Evolutionary conservation across 2,888 invertebrate species (phyloP).

Genomic region (Thecocarcelia acutangulata): DNA sequence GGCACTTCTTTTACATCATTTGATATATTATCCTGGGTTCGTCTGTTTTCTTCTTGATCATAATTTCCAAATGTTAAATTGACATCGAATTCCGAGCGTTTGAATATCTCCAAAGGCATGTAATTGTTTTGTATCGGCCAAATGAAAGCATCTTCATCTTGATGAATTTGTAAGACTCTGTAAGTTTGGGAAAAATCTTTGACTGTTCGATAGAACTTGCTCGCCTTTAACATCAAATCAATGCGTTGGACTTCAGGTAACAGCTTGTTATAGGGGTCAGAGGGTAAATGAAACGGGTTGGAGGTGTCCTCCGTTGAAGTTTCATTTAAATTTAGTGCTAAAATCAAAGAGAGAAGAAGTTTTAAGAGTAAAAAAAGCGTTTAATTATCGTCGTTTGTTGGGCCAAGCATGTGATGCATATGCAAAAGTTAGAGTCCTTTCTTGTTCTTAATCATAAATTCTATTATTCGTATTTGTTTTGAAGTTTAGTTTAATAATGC

Average conservation of each 20-base stretch:
- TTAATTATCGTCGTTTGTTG: too few relatives aligned
- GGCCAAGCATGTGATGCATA: too few relatives aligned
- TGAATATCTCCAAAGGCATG: constrained; percentile 74
- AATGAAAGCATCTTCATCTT: constrained; percentile 74
- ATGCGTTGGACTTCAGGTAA: constrained; percentile 77
- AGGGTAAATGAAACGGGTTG: constrained; percentile 44
- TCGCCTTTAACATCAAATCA: constrained; percentile 74
- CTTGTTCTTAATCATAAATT: not conserved
- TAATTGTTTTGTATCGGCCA: constrained; percentile 78
- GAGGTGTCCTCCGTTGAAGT: constrained; percentile 36
- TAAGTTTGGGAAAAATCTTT: constrained; percentile 72
- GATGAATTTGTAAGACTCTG: constrained; percentile 67
- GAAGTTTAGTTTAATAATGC: too few relatives aligned
- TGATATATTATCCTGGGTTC: constrained; percentile 4
- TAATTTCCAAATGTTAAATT: constrained; percentile 77
- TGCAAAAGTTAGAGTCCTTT: too few relatives aligned
- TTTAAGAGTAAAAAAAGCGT: too few relatives aligned
- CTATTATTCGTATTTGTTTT: too few relatives aligned
- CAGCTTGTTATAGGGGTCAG: constrained; percentile 68
- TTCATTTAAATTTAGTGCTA: not conserved
- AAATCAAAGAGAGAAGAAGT: not conserved
- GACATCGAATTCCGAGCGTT: constrained; percentile 76
- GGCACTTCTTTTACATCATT: not conserved
- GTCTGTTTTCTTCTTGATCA: constrained; percentile 68
- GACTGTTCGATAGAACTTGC: constrained; percentile 74